phyloP scores from a whole-genome alignment of 2,797 vertebrate species.

The Carapus acus region DNA sequence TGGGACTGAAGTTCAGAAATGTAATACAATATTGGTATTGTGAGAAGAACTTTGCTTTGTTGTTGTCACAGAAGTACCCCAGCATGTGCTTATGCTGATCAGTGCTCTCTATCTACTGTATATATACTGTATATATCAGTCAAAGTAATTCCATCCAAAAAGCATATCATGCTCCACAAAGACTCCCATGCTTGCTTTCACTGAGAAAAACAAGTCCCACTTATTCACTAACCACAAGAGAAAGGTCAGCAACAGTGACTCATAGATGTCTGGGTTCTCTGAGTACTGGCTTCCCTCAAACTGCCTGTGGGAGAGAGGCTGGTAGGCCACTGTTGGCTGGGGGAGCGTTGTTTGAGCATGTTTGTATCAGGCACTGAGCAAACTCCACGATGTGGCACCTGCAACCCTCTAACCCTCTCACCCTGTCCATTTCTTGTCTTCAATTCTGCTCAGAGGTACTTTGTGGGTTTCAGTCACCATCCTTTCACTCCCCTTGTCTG shows the following conservation, averaged over 20 bases:
- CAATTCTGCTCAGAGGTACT: background rate
- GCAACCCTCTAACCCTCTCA: background rate
- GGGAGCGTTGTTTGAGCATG: conserved; percentile 24
- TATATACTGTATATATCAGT: conserved; percentile 11
- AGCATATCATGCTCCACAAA: conserved; percentile 34
- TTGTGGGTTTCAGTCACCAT: background rate
- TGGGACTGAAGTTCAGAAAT: too few relatives aligned
- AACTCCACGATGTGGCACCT: conserved; percentile 3
- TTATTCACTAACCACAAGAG: conserved; percentile 56
- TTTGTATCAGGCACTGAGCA: conserved; percentile 9
- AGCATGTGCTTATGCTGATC: conserved; percentile 23
- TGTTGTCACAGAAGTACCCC: conserved; percentile 43
- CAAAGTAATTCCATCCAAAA: conserved; percentile 33
- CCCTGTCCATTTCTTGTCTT: conserved; percentile 7
- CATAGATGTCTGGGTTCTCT: conserved; percentile 49
- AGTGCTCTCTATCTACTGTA: conserved; percentile 19
- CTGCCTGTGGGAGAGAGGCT: conserved; percentile 48
- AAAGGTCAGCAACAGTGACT: conserved; percentile 65
- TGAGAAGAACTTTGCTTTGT: conserved; percentile 33
- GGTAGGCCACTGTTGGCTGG: conserved; percentile 18
- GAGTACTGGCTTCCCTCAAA: conserved; percentile 24
- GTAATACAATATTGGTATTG: conserved; percentile 13
- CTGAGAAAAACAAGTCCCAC: conserved; percentile 41
- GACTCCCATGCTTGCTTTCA: conserved; percentile 20
- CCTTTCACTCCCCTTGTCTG: background rate